Percentiles rank a stretch among this genome's conserved stretches.
Conservation (phyloP, 2,797 vertebrate genomes). For the Hypotaenidia philippensis region DNA sequence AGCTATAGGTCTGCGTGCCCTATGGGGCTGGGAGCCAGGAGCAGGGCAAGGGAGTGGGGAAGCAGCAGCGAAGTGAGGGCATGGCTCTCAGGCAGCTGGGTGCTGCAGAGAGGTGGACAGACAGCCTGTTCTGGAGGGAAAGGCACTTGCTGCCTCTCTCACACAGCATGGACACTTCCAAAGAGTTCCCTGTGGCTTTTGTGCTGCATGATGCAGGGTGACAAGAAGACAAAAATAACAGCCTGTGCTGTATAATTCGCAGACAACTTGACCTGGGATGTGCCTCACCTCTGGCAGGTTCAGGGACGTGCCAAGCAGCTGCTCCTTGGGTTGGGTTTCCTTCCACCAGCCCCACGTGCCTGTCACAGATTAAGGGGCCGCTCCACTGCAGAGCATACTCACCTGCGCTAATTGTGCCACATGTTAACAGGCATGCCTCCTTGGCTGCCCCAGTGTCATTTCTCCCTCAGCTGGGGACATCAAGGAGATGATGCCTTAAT, state of each 20-base stretch:
- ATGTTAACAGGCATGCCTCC: background rate
- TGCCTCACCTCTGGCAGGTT: background rate
- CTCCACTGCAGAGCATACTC: background rate
- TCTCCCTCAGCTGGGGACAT: background rate
- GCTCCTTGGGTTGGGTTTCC: background rate
- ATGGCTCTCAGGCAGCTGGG: background rate
- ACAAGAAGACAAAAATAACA: background rate
- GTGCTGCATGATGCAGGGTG: background rate
- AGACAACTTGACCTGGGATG: background rate
- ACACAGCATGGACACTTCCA: background rate
- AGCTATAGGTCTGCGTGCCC: background rate
- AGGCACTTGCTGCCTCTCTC: background rate
- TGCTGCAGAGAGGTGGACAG: background rate
- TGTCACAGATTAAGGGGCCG: background rate
- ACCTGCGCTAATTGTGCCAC: background rate
- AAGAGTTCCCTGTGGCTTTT: background rate
- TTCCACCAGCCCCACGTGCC: background rate
- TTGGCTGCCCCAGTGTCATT: background rate
- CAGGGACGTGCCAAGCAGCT: background rate
- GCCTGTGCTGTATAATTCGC: background rate
- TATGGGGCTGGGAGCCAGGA: fast-evolving
- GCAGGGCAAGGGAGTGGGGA: no score
- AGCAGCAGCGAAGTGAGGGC: background rate
- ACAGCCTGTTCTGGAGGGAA: background rate
- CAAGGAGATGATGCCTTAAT: background rate